Conservation (phyloP, 2,888 invertebrate species). For the Crepidodera aurea region DNA sequence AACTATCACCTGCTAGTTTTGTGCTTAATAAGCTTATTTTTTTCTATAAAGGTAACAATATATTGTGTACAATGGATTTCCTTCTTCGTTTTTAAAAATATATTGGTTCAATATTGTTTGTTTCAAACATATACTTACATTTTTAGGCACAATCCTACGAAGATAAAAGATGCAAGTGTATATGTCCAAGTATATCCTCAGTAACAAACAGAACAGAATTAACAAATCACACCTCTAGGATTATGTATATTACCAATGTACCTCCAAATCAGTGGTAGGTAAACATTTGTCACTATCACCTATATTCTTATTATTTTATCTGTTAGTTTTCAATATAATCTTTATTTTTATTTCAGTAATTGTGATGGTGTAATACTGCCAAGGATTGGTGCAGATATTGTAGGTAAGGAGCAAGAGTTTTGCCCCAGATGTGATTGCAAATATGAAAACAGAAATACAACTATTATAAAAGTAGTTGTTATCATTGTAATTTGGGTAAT, state of each 20-base stretch:
- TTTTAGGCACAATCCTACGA: conserved; percentile 78
- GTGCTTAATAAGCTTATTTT: background rate
- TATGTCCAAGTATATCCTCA: conserved; percentile 81
- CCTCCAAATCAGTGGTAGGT: conserved; percentile 80
- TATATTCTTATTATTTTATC: no score
- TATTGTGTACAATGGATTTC: no score
- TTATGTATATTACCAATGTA: conserved; percentile 80
- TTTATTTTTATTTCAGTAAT: conserved; percentile 70
- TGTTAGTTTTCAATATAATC: no score
- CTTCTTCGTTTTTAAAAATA: no score
- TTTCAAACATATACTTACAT: conserved; percentile 13
- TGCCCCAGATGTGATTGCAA: conserved; percentile 94
- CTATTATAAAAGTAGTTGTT: conserved; percentile 95
- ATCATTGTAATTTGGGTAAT: conserved; percentile 98
- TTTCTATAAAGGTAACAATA: background rate
- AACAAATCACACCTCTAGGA: conserved; percentile 69
- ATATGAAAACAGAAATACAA: conserved; percentile 93
- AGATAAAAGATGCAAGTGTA: conserved; percentile 86
- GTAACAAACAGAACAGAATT: conserved; percentile 72
- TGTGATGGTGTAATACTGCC: conserved; percentile 83
- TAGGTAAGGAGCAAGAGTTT: conserved; percentile 84
- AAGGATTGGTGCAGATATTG: conserved; percentile 72
- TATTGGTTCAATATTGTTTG: background rate
- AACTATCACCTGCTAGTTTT: conserved; percentile 9
- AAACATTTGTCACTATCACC: no score